These are phyloP conservation scores for Sinocyclocheilus anophthalmus DNA, from an alignment of 2,113 vertebrate species.

Conservation along the genomic window DNA sequence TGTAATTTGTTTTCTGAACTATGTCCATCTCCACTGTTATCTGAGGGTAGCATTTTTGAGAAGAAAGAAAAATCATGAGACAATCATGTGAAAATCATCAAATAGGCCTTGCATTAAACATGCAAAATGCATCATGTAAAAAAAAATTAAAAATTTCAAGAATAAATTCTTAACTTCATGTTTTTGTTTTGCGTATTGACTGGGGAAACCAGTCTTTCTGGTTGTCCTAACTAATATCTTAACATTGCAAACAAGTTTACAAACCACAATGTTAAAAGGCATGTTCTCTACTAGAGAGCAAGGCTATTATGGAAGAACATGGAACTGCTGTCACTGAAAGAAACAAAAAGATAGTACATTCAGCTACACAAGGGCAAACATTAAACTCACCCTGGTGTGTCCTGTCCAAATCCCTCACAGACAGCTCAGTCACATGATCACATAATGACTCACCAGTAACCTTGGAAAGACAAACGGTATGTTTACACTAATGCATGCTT, in stretches of 20 bases:
- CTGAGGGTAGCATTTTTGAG: neutral
- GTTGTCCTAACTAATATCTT: neutral
- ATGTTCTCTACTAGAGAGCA: neutral
- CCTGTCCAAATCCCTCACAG: conserved; percentile 57
- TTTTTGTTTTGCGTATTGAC: conserved; percentile 3
- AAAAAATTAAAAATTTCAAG: neutral
- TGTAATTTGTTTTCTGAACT: conserved; percentile 18
- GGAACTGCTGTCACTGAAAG: neutral
- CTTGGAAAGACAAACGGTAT: conserved; percentile 56
- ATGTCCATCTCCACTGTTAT: conserved; percentile 11
- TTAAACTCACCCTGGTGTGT: conserved; percentile 64
- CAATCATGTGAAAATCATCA: neutral
- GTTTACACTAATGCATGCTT: neutral
- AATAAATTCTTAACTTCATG: neutral
- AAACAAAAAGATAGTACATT: neutral
- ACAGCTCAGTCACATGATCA: conserved; percentile 43
- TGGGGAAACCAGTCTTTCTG: neutral
- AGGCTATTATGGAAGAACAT: neutral
- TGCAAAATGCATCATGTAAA: neutral
- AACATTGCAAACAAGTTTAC: neutral
- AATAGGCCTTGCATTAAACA: neutral
- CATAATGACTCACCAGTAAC: conserved; percentile 52
- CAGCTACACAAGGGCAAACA: conserved; percentile 38
- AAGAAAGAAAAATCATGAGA: neutral
- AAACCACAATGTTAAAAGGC: neutral